Evolutionary conservation across 2,113 vertebrate species (phyloP).

Genomic region (Zootoca vivipara): DNA sequence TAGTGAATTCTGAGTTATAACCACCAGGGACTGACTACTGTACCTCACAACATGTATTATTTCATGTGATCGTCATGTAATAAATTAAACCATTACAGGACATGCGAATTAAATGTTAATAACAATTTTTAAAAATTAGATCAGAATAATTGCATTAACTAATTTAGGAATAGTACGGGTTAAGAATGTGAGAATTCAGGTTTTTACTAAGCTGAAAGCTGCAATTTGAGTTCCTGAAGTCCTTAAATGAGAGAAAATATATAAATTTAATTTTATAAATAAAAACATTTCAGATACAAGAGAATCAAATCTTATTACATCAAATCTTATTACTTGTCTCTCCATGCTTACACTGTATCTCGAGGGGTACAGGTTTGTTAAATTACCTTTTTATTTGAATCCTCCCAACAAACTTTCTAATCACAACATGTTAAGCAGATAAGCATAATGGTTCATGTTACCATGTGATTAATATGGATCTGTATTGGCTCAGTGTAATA

Average conservation of each 20-base stretch:
- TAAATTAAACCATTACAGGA: not conserved
- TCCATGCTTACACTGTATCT: not conserved
- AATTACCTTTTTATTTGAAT: not conserved
- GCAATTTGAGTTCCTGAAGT: not conserved
- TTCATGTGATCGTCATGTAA: slow-evolving; percentile 46
- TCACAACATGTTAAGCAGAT: not conserved
- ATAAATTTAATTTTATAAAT: not conserved
- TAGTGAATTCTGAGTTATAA: not conserved
- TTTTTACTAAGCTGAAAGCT: not conserved
- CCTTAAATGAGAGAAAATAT: not conserved
- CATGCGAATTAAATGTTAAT: not conserved
- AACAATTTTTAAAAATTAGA: slow-evolving; percentile 41
- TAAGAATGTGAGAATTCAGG: not conserved
- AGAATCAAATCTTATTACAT: not conserved
- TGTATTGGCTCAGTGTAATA: not conserved
- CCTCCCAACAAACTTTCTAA: not conserved
- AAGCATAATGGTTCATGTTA: not conserved
- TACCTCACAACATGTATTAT: slow-evolving; percentile 59
- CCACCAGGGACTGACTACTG: slow-evolving; percentile 24
- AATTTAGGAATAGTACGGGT: slow-evolving; percentile 60
- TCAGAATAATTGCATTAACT: slow-evolving; percentile 66
- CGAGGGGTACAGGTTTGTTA: not conserved
- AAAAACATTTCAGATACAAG: not conserved
- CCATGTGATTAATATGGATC: not conserved
- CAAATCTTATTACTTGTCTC: not conserved